Conservation (phyloP, 1,140 invertebrate genomes). For the Gyrodactylus salaris region DNA sequence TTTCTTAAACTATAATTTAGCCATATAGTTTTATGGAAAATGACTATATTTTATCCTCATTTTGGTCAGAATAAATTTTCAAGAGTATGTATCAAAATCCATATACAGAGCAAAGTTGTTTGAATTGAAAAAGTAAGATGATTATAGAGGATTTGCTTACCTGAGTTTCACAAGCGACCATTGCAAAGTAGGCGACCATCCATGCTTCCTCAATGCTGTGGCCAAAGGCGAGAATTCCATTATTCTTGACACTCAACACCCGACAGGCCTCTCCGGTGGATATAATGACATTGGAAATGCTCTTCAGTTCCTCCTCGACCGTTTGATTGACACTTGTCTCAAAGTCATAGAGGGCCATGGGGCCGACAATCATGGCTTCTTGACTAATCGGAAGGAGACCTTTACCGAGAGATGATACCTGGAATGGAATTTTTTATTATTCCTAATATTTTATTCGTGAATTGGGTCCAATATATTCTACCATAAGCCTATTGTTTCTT, state of each 20-base stretch:
- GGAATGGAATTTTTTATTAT: constrained; percentile 10
- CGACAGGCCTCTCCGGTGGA: neutral
- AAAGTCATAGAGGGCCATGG: constrained; percentile 20
- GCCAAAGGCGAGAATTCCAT: constrained; percentile 73
- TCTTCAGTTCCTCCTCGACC: neutral
- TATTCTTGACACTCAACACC: constrained; percentile 27
- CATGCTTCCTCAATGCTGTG: constrained; percentile 85
- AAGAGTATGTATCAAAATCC: no score
- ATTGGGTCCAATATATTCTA: no score
- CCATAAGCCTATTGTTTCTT: no score
- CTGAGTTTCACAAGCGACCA: constrained; percentile 51
- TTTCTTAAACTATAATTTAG: no score
- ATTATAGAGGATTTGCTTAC: constrained; percentile 2
- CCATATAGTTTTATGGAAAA: no score
- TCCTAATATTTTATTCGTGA: no score
- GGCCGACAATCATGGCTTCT: constrained; percentile 58
- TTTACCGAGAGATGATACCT: constrained; percentile 50
- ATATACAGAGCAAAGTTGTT: no score
- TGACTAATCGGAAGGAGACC: constrained; percentile 56
- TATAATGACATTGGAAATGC: neutral
- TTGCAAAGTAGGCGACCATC: constrained; percentile 43
- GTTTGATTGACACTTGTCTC: neutral
- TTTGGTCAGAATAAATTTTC: no score
- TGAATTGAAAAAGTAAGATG: no score
- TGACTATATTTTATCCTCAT: no score